Base-by-base conservation (phyloP, 2,113 vertebrate species). In the Syrrhaptes paradoxus region DNA sequence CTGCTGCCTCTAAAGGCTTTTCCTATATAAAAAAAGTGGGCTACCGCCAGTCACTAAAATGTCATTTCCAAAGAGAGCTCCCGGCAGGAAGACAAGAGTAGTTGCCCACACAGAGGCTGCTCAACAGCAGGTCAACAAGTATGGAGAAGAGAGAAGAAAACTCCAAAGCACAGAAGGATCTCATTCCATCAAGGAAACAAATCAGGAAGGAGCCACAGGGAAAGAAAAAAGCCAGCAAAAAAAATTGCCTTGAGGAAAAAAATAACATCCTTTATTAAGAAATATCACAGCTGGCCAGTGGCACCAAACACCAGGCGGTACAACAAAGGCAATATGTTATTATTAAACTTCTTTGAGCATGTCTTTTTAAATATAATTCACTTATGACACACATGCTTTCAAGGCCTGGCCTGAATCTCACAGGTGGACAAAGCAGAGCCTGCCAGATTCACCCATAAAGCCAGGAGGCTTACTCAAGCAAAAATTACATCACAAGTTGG, bases 281-380 rank as follows among this genome's bases (percentile, higher is more conserved):
- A 97, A 93, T 91, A 93, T 61, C 78, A 78, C 81, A 83, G 73
- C n/a, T 93, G 93, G 62, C 55, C 86, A 94, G 84, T 6, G 0
- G 72, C 84, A 86, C 58, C 89, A 74, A 93, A 74, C 76, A 93
- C 81, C 93, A 95, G 75, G 73, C 17, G 1, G 70, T 70, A 94
- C 83, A 89, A 93, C 45, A 89, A 85, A 80, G 32, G 90, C 90
- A 96, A 89, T 90, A 92, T 55, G 93, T 94, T 94, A 79, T 70
- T 90, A 70, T 34, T 96, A 70, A 54, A 73, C 70, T 93, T 90
- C 57, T 70, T 11, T 11, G 24, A 92, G 43, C 17, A 0, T 63
- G 46, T 58, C 89, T 84, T 65, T 89, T 92, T 85, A 5, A 74
- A 82, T 87, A 89, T 80, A 79, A 87, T 55, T 95, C 70, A 28